Evolutionary conservation across 2,113 vertebrate species (phyloP).

Genomic region (Epinephelus fuscoguttatus): DNA sequence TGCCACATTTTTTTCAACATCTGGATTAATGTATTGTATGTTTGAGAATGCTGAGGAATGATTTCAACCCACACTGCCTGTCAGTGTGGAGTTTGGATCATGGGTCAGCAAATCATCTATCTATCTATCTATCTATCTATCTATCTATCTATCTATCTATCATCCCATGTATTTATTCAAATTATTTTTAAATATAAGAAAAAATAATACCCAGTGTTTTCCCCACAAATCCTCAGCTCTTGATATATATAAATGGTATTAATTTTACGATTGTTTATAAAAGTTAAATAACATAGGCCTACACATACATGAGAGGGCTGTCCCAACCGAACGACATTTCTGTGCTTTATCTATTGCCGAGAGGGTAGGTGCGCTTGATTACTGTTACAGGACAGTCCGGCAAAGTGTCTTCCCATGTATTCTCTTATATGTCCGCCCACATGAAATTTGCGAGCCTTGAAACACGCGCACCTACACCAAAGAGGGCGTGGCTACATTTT

Average conservation of each 20-base stretch:
- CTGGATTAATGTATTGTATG: background rate
- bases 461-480: conserved; percentile 6
- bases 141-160: conserved; percentile 7
- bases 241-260: background rate
- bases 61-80: background rate
- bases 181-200: too few relatives aligned
- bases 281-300: background rate
- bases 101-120: background rate
- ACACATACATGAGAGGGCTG: background rate
- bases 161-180: too few relatives aligned
- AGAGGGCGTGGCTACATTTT: conserved; percentile 12
- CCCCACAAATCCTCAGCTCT: too few relatives aligned
- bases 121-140: conserved; percentile 2
- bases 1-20: background rate
- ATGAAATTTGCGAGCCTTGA: accelerated
- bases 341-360: background rate
- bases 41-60: background rate
- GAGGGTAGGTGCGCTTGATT: conserved; percentile 36
- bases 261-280: background rate
- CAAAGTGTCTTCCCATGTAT: accelerated
- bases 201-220: too few relatives aligned
- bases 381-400: accelerated
- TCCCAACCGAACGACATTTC: background rate
- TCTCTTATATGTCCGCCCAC: background rate
- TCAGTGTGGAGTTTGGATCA: background rate